These are phyloP conservation scores for Conops quadrifasciatus DNA, from an alignment of 2,888 invertebrate genomes.

Conservation along the genomic window DNA sequence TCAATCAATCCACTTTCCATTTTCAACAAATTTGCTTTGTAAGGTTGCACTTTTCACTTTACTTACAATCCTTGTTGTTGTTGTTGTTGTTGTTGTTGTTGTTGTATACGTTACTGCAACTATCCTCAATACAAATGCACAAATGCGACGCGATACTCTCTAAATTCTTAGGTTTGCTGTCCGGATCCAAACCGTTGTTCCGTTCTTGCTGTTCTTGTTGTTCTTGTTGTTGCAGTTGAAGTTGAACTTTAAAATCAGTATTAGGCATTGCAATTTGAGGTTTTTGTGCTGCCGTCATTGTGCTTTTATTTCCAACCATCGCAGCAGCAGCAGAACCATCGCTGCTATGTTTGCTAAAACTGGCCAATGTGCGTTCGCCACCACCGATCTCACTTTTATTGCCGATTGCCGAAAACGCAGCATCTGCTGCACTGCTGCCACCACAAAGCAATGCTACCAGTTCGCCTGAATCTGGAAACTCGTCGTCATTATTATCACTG, in stretches of 20 bases:
- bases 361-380: constrained; percentile 38
- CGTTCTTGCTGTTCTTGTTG: constrained; percentile 51
- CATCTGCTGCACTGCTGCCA: constrained; percentile 51
- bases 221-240: constrained; percentile 49
- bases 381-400: constrained; percentile 44
- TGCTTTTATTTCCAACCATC: constrained; percentile 40
- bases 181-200: constrained; percentile 53
- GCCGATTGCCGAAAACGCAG: constrained; percentile 52
- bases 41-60: constrained; percentile 34
- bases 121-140: constrained; percentile 63
- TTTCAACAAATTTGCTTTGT: not conserved
- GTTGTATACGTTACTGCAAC: constrained; percentile 61
- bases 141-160: constrained; percentile 51
- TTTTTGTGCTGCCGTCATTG: constrained; percentile 47
- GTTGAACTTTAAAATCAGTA: constrained; percentile 42
- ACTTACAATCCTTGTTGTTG: constrained; percentile 66
- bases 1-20: not conserved
- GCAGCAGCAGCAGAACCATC: constrained; percentile 43
- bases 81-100: too few species aligned
- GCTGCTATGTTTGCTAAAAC: constrained; percentile 39
- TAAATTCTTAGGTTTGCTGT: constrained; percentile 61
- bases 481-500: not conserved
- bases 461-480: constrained; percentile 52
- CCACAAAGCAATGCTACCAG: constrained; percentile 57
- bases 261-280: constrained; percentile 37